A percentile compares a stretch with the other conserved stretches of the same genome.
phyloP scores from a whole-genome alignment of 2,797 vertebrate genomes.

The Philypnodon macrostomus region DNA sequence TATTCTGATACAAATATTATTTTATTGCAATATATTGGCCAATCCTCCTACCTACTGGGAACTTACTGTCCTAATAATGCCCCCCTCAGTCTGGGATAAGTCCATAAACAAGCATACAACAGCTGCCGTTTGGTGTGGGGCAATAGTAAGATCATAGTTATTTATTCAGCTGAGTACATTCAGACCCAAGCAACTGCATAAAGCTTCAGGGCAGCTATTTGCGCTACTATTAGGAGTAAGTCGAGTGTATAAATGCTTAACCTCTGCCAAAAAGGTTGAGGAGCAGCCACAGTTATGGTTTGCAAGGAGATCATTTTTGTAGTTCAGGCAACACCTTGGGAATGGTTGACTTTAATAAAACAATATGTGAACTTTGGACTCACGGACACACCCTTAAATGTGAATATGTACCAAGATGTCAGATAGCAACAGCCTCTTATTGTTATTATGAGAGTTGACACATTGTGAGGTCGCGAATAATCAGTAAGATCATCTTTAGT shows the following conservation, averaged over 20 bases:
- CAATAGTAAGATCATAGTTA: slow-evolving; percentile 59
- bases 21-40: too few species aligned
- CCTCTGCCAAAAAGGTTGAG: slow-evolving; percentile 34
- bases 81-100: slow-evolving; percentile 40
- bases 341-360: slow-evolving; percentile 41
- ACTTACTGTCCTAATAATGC: slow-evolving; percentile 9
- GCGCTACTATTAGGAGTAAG: slow-evolving; percentile 57
- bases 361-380: slow-evolving; percentile 29
- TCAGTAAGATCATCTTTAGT: neutral
- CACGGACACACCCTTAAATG: slow-evolving; percentile 13
- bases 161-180: slow-evolving; percentile 73
- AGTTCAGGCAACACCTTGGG: slow-evolving; percentile 21
- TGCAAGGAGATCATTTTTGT: slow-evolving; percentile 23
- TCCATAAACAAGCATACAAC: slow-evolving; percentile 52
- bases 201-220: slow-evolving; percentile 58
- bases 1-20: too few species aligned
- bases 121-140: slow-evolving; percentile 43
- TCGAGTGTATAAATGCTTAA: slow-evolving; percentile 58
- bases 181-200: slow-evolving; percentile 58
- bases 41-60: slow-evolving; percentile 27
- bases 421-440: neutral
- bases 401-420: neutral
- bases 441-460: slow-evolving; percentile 1
- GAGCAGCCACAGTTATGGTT: neutral
- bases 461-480: neutral